Evolutionary conservation across 2,797 vertebrate genomes (phyloP), one percentile per base, ranked within the genome.

Genomic region (Cryptoblepharus egeriae): DNA sequence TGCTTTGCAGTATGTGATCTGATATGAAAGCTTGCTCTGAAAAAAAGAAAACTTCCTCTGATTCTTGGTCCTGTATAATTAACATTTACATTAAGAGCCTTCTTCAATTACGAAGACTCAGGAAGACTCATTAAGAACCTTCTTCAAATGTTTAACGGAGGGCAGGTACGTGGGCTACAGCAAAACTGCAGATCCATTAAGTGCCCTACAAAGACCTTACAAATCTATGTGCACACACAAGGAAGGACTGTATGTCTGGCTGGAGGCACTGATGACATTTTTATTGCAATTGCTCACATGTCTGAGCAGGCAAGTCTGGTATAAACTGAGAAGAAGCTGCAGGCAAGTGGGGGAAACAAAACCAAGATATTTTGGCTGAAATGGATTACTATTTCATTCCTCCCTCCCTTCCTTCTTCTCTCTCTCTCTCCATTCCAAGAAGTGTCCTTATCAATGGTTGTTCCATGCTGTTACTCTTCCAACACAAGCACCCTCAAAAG

Each of bases 21-120:
- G 81, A 93, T 91, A 75, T 39, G 90, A 88, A 87, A 86, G 37
- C 58, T 61, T 88, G 1, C 79, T 83, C 85, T 12, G 52, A 84
- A 87, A 85, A 70, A 37, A 5, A 37, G 84, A 55, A 60, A 22
- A 76, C 73, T 88, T 60, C 32, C 26, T 90, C 22, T 86, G 74
- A 79, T 86, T 93, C 89, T 61, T 73, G 52, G 32, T 22, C 55
- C 81, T 82, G 13, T 61, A 18, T 13, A 22, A 13, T n/a, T 83
- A 60, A 49, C 28, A 67, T 61, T 70, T 18, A 83, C 15, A 10
- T 7, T 1, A 12, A 74, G 74, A 84, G 28, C 72, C 71, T 75
- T 88, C 52, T 78, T 20, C 69, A 61, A 20, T 57, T 52, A 32
- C 4, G 5, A 32, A 52, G 55, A 20, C 55, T 57, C 45, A 49